These are phyloP conservation scores for Limosa lapponica DNA, from an alignment of 2,797 vertebrate species.

Conservation along the genomic window DNA sequence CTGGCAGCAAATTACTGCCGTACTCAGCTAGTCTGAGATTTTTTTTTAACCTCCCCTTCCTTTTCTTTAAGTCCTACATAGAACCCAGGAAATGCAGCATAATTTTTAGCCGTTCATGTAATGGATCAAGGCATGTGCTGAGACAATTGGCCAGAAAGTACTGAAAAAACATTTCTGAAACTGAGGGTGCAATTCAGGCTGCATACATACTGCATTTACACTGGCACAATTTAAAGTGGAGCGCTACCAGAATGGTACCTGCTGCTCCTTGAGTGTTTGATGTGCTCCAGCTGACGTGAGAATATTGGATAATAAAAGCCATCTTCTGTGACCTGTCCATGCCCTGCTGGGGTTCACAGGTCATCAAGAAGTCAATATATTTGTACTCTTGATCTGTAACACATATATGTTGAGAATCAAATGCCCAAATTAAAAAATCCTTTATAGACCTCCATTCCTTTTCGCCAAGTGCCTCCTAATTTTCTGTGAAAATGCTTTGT, in stretches of 20 bases:
- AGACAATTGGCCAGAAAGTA: not conserved
- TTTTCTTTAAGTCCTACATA: not conserved
- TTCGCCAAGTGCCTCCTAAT: not conserved
- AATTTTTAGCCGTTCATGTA: not conserved
- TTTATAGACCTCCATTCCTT: not conserved
- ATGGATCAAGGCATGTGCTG: not conserved
- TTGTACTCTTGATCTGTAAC: not conserved
- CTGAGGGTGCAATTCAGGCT: not conserved
- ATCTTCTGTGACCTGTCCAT: not conserved
- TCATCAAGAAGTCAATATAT: not conserved
- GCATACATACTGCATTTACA: not conserved
- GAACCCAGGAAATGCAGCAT: not conserved
- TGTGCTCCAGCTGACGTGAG: accelerated
- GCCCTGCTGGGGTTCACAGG: not conserved
- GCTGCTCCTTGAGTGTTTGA: not conserved
- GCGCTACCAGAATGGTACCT: not conserved
- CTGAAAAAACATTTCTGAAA: not conserved
- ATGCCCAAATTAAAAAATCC: not conserved
- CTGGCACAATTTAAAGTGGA: not conserved
- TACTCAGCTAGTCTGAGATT: not conserved
- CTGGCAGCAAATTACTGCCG: not conserved
- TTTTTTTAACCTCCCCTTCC: not conserved
- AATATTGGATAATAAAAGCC: not conserved
- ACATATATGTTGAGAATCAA: not conserved
- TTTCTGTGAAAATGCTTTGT: not conserved